Evolutionary conservation across 23 tunicate genomes (phyloP).

Genomic region (Trididemnum clinides): DNA sequence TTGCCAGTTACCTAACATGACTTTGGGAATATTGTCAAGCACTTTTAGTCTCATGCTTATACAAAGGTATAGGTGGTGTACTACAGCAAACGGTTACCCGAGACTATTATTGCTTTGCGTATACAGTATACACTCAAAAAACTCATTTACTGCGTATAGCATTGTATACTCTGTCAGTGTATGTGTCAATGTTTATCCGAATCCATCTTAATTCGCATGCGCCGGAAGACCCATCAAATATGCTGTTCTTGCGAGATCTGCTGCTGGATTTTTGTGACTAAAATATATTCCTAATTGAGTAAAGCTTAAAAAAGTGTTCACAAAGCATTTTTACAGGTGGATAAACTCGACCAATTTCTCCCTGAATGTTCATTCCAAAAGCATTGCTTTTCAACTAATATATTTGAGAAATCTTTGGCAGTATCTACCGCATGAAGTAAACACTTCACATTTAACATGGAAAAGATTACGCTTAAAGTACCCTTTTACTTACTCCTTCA

Average conservation of each 20-base stretch:
- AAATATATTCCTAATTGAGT: no score
- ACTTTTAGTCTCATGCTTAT: not conserved
- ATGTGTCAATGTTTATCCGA: not conserved
- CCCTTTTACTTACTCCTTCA: not conserved
- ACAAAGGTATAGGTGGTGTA: not conserved
- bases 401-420: not conserved
- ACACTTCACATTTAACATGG: not conserved
- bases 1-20: not conserved
- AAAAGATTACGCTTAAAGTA: not conserved
- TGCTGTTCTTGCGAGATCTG: not conserved
- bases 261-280: slow-evolving; percentile 5
- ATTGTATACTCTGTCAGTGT: not conserved
- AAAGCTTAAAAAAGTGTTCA: no score
- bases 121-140: no score
- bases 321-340: not conserved
- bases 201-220: not conserved
- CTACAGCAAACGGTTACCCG: not conserved
- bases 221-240: not conserved
- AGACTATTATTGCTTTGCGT: not conserved
- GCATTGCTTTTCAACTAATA: not conserved
- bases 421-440: not conserved
- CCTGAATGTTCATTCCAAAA: slow-evolving; percentile 12
- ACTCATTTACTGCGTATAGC: not conserved
- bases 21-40: no score
- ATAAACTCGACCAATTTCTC: not conserved